Conservation (phyloP, 2,797 vertebrate genomes). For the Girardinus metallicus region DNA sequence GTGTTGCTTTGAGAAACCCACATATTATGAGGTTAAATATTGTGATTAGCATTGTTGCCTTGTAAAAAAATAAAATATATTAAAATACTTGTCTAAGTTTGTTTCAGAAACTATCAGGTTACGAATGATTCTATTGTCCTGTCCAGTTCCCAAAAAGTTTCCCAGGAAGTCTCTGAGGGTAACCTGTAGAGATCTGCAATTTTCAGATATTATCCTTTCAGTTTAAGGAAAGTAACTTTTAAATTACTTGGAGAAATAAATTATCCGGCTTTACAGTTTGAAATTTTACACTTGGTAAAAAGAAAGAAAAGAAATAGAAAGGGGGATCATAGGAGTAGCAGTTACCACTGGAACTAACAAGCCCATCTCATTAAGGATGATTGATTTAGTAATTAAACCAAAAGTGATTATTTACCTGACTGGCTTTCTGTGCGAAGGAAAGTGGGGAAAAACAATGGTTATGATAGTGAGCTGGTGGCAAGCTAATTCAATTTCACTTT, state of each 20-base stretch:
- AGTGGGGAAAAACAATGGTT: conserved; percentile 47
- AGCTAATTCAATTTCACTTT: conserved; percentile 57
- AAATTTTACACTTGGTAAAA: conserved; percentile 41
- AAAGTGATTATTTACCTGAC: conserved; percentile 71
- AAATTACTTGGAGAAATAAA: conserved; percentile 29
- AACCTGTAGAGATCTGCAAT: not conserved
- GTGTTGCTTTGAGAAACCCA: not conserved
- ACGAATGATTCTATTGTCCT: not conserved
- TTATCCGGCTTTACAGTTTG: conserved; percentile 61
- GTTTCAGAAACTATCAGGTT: not conserved
- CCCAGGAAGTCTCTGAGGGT: not conserved
- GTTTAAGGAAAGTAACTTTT: not conserved
- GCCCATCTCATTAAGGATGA: conserved; percentile 73
- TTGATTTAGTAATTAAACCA: conserved; percentile 74
- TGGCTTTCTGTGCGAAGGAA: conserved; percentile 39
- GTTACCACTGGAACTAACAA: conserved; percentile 61
- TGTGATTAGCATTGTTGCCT: not conserved
- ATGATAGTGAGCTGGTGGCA: conserved; percentile 48
- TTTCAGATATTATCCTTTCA: not conserved
- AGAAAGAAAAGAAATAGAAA: conserved; percentile 45
- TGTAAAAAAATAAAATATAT: not conserved
- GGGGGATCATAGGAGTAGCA: conserved; percentile 52
- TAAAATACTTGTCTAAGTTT: not conserved
- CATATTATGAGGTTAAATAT: not conserved
- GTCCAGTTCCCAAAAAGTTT: not conserved